phyloP scores from a whole-genome alignment of 2,888 invertebrate genomes.

The Drosophila maculinotata region DNA sequence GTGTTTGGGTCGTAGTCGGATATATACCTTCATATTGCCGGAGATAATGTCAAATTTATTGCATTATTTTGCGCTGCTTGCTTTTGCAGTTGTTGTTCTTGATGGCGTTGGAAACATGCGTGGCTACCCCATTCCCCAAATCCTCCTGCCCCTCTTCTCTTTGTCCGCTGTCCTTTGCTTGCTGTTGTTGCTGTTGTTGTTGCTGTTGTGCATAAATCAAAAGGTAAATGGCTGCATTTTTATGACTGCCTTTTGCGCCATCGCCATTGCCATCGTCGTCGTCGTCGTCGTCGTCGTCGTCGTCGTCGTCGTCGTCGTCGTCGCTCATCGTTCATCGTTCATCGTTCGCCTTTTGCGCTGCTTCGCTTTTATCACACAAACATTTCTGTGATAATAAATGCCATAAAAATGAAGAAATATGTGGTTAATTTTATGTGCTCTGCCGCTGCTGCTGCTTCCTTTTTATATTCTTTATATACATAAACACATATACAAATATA shows the following conservation, averaged over 20 bases:
- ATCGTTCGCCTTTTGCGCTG: constrained; percentile 57
- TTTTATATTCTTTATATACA: constrained; percentile 61
- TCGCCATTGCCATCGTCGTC: constrained; percentile 45
- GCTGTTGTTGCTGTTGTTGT: constrained; percentile 16
- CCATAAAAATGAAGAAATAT: constrained; percentile 84
- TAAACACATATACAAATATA: not conserved
- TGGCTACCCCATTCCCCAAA: constrained; percentile 14
- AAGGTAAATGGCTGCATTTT: constrained; percentile 82
- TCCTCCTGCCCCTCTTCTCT: constrained; percentile 9
- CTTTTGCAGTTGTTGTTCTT: constrained; percentile 44
- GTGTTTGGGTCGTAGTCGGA: constrained; percentile 18
- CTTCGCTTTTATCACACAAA: constrained; percentile 82
- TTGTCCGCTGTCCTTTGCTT: constrained; percentile 6
- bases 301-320: constrained; percentile 32
- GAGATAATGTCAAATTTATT: constrained; percentile 81
- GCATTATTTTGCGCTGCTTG: constrained; percentile 74
- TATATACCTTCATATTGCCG: constrained; percentile 65
- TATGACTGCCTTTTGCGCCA: constrained; percentile 76
- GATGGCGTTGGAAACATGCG: constrained; percentile 47
- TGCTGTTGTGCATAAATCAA: constrained; percentile 80
- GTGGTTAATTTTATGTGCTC: constrained; percentile 83
- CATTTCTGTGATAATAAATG: constrained; percentile 83
- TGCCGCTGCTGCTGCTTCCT: constrained; percentile 58
- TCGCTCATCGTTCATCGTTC: constrained; percentile 38
- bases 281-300: constrained; percentile 3